Evolutionary conservation across 1,140 invertebrate genomes (phyloP).

Genomic region (Papilio machaon): DNA sequence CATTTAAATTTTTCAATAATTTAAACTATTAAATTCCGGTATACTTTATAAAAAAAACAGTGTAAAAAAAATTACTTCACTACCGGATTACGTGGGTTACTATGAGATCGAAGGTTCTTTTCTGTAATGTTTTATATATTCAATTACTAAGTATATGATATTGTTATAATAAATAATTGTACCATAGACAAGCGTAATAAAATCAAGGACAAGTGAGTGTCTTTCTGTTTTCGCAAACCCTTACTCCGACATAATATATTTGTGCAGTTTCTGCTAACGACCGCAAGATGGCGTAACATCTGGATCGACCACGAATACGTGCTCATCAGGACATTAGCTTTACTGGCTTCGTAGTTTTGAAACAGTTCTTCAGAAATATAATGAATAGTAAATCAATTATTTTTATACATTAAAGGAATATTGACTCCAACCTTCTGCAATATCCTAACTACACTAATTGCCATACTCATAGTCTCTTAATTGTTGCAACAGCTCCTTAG

Average conservation of each 20-base stretch:
- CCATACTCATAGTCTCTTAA: no score
- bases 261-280: conserved; percentile 14
- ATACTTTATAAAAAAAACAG: no score
- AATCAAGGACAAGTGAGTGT: conserved; percentile 2
- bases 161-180: not conserved
- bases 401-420: no score
- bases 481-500: no score
- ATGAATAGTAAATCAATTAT: no score
- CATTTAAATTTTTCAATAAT: not conserved
- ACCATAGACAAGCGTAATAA: not conserved
- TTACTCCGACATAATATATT: not conserved
- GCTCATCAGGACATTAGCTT: conserved; percentile 2
- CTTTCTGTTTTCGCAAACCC: conserved; percentile 12
- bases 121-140: no score
- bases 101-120: no score
- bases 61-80: not conserved
- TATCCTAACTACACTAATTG: no score
- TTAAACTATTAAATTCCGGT: not conserved
- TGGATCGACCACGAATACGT: conserved; percentile 12
- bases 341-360: not conserved
- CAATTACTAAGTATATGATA: no score
- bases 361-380: not conserved
- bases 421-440: no score
- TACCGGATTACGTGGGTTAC: not conserved
- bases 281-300: conserved; percentile 15